Percentiles rank a stretch among this genome's conserved stretches.
Evolutionary conservation across 2,888 invertebrate genomes (phyloP).

Genomic region (Chrysotoxum bicinctum): DNA sequence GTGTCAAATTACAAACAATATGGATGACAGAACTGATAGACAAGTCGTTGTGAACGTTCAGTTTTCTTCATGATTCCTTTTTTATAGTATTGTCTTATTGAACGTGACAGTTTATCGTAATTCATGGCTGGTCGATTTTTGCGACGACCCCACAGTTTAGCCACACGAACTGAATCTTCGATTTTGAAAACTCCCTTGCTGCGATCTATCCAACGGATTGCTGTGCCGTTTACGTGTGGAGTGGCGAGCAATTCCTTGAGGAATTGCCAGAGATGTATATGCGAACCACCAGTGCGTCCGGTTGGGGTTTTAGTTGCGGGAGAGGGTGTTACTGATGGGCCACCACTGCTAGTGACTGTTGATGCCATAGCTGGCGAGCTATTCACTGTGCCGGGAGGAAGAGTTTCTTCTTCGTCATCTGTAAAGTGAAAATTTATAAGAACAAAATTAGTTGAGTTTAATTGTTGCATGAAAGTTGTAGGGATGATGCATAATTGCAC

Average conservation of each 20-base stretch:
- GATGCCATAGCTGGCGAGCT: slow-evolving; percentile 69
- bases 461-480: background rate
- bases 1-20: slow-evolving; percentile 87
- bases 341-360: slow-evolving; percentile 59
- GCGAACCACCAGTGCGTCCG: slow-evolving; percentile 86
- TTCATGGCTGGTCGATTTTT: slow-evolving; percentile 99
- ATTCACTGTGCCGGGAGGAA: slow-evolving; percentile 73
- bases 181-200: slow-evolving; percentile 98
- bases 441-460: background rate
- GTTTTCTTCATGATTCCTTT: slow-evolving; percentile 99
- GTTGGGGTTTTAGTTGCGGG: slow-evolving; percentile 68
- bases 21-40: slow-evolving; percentile 99
- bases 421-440: slow-evolving; percentile 49
- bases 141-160: slow-evolving; percentile 98
- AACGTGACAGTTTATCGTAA: slow-evolving; percentile 98
- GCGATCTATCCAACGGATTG: slow-evolving; percentile 98
- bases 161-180: slow-evolving; percentile 98
- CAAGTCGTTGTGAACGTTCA: slow-evolving; percentile 97
- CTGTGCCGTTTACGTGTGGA: slow-evolving; percentile 94
- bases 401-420: slow-evolving; percentile 82
- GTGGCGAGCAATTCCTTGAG: slow-evolving; percentile 96
- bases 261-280: slow-evolving; percentile 99
- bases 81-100: slow-evolving; percentile 99
- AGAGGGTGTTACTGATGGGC: slow-evolving; percentile 60
- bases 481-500: no score